Percentiles rank a stretch among this genome's conserved stretches.
Evolutionary conservation across 2,888 invertebrate genomes (phyloP).

Genomic region (Nezara viridula): DNA sequence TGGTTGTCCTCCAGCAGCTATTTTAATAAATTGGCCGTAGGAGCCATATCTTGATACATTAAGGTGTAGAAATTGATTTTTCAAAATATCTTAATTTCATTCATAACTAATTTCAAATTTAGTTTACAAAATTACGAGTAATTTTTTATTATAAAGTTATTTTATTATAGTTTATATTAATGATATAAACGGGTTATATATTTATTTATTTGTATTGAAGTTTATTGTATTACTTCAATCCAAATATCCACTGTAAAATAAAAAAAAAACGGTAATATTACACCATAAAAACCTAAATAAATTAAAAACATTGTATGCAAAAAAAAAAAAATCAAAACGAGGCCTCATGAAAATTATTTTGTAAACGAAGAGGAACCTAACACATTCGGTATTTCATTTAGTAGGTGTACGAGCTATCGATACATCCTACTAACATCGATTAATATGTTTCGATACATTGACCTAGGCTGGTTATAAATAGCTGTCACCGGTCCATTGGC

Average conservation of each 20-base stretch:
- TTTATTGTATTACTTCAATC: neutral
- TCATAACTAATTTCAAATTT: no score
- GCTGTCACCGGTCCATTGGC: conserved; percentile 34
- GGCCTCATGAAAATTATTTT: no score
- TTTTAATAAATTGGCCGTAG: neutral
- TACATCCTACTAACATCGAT: neutral
- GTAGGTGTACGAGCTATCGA: no score
- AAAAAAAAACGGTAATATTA: no score
- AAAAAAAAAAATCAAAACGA: no score
- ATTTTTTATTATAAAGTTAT: neutral
- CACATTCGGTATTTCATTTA: no score
- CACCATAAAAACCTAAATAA: no score
- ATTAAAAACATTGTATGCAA: no score
- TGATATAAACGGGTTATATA: neutral
- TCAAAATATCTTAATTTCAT: no score
- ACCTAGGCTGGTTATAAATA: conserved; percentile 12
- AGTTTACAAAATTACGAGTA: neutral
- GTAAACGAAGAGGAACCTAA: no score
- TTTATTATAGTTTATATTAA: neutral
- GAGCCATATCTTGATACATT: neutral
- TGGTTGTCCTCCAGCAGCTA: neutral
- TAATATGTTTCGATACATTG: neutral
- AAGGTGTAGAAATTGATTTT: neutral
- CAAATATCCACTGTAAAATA: no score
- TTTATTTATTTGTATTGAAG: no score